These are phyloP conservation scores for Barypeithes pellucidus DNA, from an alignment of 2,888 invertebrate genomes.

Conservation along the genomic window DNA sequence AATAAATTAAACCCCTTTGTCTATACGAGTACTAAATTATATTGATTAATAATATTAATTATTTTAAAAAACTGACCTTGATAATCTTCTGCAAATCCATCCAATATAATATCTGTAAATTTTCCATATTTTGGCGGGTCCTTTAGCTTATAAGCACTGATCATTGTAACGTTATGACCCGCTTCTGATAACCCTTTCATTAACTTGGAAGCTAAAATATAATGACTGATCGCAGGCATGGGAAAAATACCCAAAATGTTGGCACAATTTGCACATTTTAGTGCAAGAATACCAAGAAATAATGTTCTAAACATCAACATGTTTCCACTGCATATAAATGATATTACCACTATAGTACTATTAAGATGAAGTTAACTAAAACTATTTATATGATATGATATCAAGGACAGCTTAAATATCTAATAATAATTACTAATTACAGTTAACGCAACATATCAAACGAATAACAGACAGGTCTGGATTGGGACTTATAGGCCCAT, in stretches of 20 bases:
- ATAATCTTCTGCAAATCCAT: constrained; percentile 36
- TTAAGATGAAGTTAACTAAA: too few relatives aligned
- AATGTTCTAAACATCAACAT: not conserved
- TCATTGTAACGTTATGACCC: constrained; percentile 69
- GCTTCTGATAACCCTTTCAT: constrained; percentile 60
- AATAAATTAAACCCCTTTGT: too few relatives aligned
- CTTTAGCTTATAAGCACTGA: constrained; percentile 56
- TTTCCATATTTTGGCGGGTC: constrained; percentile 49
- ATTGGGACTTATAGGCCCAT: too few relatives aligned
- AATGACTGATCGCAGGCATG: constrained; percentile 58
- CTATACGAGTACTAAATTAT: too few relatives aligned
- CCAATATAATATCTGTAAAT: constrained; percentile 43
- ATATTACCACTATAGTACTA: too few relatives aligned
- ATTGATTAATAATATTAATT: too few relatives aligned
- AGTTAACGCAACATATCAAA: too few relatives aligned
- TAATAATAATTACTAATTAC: too few relatives aligned
- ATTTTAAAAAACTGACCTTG: constrained; percentile 35
- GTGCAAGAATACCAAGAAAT: not conserved
- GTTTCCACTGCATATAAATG: not conserved
- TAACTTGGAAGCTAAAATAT: constrained; percentile 57
- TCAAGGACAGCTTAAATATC: too few relatives aligned
- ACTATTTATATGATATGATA: too few relatives aligned
- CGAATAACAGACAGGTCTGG: too few relatives aligned
- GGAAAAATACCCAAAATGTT: constrained; percentile 60
- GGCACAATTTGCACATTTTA: constrained; percentile 19